phyloP scores from a whole-genome alignment of 1,140 invertebrate species.

The Steinernema khuongi region DNA sequence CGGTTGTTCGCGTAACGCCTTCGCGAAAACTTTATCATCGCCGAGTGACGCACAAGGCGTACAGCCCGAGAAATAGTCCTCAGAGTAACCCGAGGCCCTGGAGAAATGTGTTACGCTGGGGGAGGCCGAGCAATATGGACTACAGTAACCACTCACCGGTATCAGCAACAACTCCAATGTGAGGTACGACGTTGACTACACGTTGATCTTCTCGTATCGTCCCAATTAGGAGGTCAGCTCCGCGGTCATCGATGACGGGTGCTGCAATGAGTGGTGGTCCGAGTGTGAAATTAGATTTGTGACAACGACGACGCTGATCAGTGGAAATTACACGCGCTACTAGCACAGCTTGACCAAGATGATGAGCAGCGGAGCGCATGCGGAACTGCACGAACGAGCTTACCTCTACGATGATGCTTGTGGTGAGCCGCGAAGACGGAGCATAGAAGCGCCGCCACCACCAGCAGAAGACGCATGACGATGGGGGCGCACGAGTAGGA shows the following conservation, averaged over 20 bases:
- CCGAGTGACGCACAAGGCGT: slow-evolving; percentile 13
- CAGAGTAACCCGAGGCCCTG: no score
- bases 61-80: slow-evolving; percentile 2
- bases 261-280: slow-evolving; percentile 27
- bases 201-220: slow-evolving; percentile 51
- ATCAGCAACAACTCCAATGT: slow-evolving; percentile 47
- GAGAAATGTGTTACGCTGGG: no score
- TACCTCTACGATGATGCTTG: slow-evolving; percentile 7
- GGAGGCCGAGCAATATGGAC: no score
- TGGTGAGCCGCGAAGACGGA: slow-evolving; percentile 9
- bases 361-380: neutral
- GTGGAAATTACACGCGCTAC: neutral
- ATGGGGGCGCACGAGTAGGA: neutral
- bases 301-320: neutral
- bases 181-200: slow-evolving; percentile 52
- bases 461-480: slow-evolving; percentile 12
- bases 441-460: slow-evolving; percentile 12
- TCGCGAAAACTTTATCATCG: slow-evolving; percentile 19
- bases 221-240: slow-evolving; percentile 53
- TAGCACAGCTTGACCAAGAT: neutral
- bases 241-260: slow-evolving; percentile 52
- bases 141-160: slow-evolving; percentile 42
- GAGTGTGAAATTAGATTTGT: neutral
- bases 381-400: neutral
- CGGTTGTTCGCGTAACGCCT: slow-evolving; percentile 16